phyloP scores from a whole-genome alignment of 2,797 vertebrate genomes.

The Chiloscyllium punctatum region DNA sequence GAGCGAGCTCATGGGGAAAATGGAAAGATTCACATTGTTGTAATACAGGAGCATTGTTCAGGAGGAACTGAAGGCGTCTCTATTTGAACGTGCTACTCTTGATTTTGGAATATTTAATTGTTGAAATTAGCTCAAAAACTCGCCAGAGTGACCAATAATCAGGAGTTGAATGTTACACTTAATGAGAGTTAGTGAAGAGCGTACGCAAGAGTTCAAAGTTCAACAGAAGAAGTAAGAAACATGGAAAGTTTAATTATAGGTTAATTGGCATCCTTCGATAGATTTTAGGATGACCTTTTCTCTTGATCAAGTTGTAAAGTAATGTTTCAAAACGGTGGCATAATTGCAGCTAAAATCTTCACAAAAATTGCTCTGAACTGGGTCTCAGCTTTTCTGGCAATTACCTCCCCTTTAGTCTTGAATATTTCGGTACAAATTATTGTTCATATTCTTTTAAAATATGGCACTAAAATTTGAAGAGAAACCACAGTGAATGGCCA shows the following conservation, averaged over 20 bases:
- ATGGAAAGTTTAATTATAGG: neutral
- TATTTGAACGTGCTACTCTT: neutral
- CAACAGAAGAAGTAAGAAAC: neutral
- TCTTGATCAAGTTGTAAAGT: neutral
- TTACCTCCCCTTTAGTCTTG: neutral
- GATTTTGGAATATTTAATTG: neutral
- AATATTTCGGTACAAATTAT: neutral
- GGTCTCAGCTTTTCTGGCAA: neutral
- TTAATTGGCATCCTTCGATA: neutral
- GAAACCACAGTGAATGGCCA: neutral
- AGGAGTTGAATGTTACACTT: neutral
- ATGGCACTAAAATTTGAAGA: neutral
- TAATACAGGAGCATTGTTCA: neutral
- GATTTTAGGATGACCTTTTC: neutral
- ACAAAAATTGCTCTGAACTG: neutral
- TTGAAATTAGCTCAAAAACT: neutral
- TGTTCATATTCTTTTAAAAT: neutral
- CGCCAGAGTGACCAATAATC: neutral
- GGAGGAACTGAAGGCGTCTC: neutral
- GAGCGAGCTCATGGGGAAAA: neutral
- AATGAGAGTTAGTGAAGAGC: neutral
- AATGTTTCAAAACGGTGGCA: neutral
- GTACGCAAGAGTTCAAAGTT: neutral
- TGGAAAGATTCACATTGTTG: neutral
- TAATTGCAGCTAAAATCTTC: neutral